phyloP scores from a whole-genome alignment of 1,140 invertebrate species.

The Eumeta japonica region DNA sequence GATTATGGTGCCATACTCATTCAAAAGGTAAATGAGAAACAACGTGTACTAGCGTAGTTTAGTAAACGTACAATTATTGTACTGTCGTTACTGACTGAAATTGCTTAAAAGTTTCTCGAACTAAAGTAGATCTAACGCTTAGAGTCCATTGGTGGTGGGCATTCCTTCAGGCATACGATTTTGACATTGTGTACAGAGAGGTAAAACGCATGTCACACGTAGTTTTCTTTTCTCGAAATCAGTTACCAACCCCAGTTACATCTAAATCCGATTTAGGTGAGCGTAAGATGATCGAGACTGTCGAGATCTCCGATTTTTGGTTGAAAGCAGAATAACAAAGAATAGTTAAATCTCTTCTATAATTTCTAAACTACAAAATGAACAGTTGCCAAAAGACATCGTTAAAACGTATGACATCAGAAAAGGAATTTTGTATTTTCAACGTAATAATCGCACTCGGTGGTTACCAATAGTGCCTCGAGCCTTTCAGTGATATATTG shows the following conservation, averaged over 20 bases:
- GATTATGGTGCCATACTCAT: not conserved
- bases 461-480: constrained; percentile 27
- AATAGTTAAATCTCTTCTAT: constrained; percentile 10
- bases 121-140: not conserved
- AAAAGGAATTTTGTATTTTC: constrained; percentile 11
- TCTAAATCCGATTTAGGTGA: too few species aligned
- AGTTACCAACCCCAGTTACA: too few species aligned
- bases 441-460: constrained; percentile 7
- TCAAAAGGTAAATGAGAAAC: not conserved
- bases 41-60: not conserved
- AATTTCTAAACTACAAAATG: constrained; percentile 9
- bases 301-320: constrained; percentile 12
- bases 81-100: constrained; percentile 2
- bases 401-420: constrained; percentile 12
- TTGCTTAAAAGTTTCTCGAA: constrained; percentile 3
- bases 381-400: constrained; percentile 6
- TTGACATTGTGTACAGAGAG: constrained; percentile 11
- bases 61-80: constrained; percentile 2
- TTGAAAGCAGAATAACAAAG: constrained; percentile 13
- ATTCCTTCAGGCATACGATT: constrained; percentile 12
- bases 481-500: constrained; percentile 20
- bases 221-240: constrained; percentile 15
- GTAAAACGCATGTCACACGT: constrained; percentile 9
- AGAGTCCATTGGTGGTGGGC: too few species aligned
- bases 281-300: too few species aligned